These are phyloP conservation scores for Pollenia griseotomentosa DNA, from an alignment of 2,888 invertebrate species.

Conservation along the genomic window DNA sequence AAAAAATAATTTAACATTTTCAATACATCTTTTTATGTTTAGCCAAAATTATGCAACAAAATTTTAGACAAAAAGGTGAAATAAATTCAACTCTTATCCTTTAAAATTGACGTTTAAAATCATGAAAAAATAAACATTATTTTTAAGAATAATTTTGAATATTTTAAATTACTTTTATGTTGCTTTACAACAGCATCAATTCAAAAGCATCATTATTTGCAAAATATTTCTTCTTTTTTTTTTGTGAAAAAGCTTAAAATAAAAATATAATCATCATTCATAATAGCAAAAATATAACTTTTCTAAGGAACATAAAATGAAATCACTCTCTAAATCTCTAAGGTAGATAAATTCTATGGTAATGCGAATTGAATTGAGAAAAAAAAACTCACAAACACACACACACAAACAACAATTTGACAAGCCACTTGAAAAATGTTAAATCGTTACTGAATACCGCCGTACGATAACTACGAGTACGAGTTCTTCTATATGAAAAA, in stretches of 20 bases:
- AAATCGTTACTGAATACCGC: slow-evolving; percentile 49
- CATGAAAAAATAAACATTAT: neutral
- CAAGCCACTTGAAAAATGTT: slow-evolving; percentile 63
- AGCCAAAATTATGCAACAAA: too few species aligned
- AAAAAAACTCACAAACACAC: slow-evolving; percentile 14
- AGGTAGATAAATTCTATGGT: slow-evolving; percentile 44
- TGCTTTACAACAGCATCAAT: neutral
- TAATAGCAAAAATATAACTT: neutral
- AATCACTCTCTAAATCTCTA: slow-evolving; percentile 42
- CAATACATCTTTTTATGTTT: too few species aligned
- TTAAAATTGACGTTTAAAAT: neutral
- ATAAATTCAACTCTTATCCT: neutral
- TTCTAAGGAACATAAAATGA: slow-evolving; percentile 4
- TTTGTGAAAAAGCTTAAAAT: slow-evolving; percentile 17
- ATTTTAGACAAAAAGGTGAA: too few species aligned
- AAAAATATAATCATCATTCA: neutral
- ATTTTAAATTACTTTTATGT: neutral
- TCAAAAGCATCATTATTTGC: slow-evolving; percentile 38
- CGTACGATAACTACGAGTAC: neutral
- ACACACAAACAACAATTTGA: slow-evolving; percentile 47
- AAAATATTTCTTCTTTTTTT: neutral
- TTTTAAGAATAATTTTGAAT: neutral
- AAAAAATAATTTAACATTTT: too few species aligned
- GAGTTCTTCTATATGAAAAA: neutral
- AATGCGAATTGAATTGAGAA: slow-evolving; percentile 13